Conservation (phyloP, 2,113 vertebrate genomes). For the Sturnus vulgaris region DNA sequence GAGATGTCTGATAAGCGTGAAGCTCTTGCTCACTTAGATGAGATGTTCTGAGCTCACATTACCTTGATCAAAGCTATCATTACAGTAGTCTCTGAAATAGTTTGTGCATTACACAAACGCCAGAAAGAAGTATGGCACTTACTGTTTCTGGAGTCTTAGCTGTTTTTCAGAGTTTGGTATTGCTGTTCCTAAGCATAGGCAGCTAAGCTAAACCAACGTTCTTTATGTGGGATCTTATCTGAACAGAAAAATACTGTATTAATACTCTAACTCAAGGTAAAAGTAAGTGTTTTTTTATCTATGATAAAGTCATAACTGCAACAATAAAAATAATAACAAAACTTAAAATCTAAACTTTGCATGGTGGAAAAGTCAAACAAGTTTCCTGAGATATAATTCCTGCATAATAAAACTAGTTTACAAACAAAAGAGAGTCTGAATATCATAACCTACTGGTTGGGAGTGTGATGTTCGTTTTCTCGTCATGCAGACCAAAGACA, state of each 20-base stretch:
- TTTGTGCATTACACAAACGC: neutral
- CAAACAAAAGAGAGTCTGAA: neutral
- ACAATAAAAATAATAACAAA: neutral
- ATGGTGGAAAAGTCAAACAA: neutral
- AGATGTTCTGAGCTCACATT: neutral
- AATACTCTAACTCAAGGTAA: neutral
- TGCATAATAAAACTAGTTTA: neutral
- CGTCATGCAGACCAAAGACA: fast-evolving
- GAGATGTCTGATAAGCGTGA: neutral
- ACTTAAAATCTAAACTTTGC: neutral
- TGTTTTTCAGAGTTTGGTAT: neutral
- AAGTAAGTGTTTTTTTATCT: neutral
- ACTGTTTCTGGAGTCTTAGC: neutral
- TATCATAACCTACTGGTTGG: neutral
- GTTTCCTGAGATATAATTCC: neutral
- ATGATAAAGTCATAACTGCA: neutral
- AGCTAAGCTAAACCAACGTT: neutral
- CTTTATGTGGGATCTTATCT: neutral
- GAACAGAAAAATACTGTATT: neutral
- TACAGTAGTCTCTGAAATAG: neutral
- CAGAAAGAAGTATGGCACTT: neutral
- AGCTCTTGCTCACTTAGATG: neutral
- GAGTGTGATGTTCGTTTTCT: neutral
- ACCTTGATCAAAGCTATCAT: neutral
- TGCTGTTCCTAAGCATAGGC: neutral